phyloP scores from a whole-genome alignment of 2,797 vertebrate genomes.

The Sardinella longiceps region DNA sequence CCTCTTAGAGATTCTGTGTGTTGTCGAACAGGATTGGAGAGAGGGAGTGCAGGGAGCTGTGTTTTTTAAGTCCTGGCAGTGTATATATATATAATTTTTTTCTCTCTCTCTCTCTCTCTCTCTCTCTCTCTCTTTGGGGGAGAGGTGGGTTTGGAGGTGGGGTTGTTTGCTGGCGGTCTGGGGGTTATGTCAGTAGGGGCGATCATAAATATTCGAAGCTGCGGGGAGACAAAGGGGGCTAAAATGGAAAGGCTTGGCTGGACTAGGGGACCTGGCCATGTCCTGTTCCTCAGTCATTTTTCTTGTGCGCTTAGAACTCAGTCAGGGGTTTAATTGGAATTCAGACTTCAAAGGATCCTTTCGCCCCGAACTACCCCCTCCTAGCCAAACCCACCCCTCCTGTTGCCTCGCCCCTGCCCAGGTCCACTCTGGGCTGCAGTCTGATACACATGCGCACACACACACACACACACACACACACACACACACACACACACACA shows the following conservation, averaged over 20 bases:
- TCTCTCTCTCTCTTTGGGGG: constrained; percentile 20
- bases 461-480: constrained; percentile 44
- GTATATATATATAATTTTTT: constrained; percentile 44
- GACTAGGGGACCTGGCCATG: constrained; percentile 90
- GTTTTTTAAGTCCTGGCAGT: constrained; percentile 65
- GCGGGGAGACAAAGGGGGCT: constrained; percentile 85
- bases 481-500: constrained; percentile 58
- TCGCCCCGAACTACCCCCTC: constrained; percentile 68
- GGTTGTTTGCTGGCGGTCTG: constrained; percentile 53
- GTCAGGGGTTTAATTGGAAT: constrained; percentile 99
- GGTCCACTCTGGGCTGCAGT: constrained; percentile 63
- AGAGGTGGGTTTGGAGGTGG: constrained; percentile 46
- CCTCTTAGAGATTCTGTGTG: constrained; percentile 63
- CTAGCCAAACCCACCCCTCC: constrained; percentile 56
- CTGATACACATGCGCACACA: constrained; percentile 34
- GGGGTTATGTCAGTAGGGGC: constrained; percentile 80
- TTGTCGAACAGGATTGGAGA: constrained; percentile 54
- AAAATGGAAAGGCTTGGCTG: constrained; percentile 86
- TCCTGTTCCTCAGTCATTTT: constrained; percentile 95
- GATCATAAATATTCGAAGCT: constrained; percentile 88
- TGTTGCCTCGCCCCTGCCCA: constrained; percentile 69
- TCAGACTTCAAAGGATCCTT: constrained; percentile 98
- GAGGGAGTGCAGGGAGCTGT: constrained; percentile 60
- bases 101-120: constrained; percentile 21
- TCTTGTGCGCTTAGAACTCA: constrained; percentile 98